Evolutionary conservation across 1,140 invertebrate genomes (phyloP), one percentile per base, ranked within the genome.

Genomic region (Trichonephila clavata): DNA sequence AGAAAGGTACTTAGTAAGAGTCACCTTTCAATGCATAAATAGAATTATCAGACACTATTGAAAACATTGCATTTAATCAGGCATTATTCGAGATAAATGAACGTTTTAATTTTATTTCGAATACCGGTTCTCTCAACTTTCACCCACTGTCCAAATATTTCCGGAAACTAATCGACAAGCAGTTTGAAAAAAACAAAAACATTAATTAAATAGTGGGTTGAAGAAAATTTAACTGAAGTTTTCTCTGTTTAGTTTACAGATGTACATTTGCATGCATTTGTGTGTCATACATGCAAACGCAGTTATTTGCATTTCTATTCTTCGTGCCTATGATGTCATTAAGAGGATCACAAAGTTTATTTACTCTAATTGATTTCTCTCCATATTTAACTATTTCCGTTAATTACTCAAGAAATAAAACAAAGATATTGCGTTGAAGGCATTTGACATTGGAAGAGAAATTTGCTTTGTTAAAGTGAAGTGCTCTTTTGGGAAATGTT

Each of bases 191-290:
- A 77, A 77, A 24, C 5, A n/a, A n/a, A 39, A 39, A 39, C 32
- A 77, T 20, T 77, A 77, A 77, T 77, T 77, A 16, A 77, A 77
- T 77, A 39, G 27, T 77, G 27, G 18, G 71, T 77, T 39, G 71
- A 77, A 77, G 27, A 77, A 27, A 77, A 18, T 32, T 32, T 14
- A 77, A 24, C 18, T 24, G 71, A 77, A 24, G 24, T 32, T 71
- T 77, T 32, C 14, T 39, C 27, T 77, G 71, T 77, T 77, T 77
- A 77, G 32, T 39, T 32, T 77, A 32, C 71, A 39, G 3, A 27
- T 6, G 27, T 77, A 32, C 27, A 77, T 77, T 77, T 39, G 32
- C 13, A 20, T 77, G 71, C 27, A 32, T 6, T 16, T 18, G 1
- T 18, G 71, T 32, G 27, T 77, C 71, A 39, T 32, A 20, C 32